Evolutionary conservation across 2,113 vertebrate genomes (phyloP), one percentile per base, ranked within the genome.

Genomic region (Lota lota): DNA sequence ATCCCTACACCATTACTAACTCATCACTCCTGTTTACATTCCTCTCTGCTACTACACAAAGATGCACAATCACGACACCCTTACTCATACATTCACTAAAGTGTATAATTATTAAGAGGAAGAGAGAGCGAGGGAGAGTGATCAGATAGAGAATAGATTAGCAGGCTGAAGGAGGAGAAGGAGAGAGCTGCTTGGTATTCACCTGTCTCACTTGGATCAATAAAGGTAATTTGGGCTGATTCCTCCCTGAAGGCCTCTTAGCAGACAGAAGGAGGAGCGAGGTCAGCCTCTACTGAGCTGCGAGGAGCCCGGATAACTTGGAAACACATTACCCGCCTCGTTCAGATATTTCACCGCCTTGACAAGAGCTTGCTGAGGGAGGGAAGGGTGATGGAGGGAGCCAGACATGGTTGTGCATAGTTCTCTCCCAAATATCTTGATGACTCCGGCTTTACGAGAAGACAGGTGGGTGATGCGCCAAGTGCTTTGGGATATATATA

Each of bases 181-280:
- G 78, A 77, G 80, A 77, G 80, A 67, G 79, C 88, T 90, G 85
- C 72, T 90, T 89, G 83, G 68, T 91, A 92, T 92, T 91, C 90
- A 93, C 88, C 93, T 87, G 92, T 82, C 85, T 82, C 83, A 85
- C 87, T 47, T 81, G 91, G 88, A 92, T 93, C 89, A 93, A 87
- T 89, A 70, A 89, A 85, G 79, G 87, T 90, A 90, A 91, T 90
- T 90, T 90, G 90, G 82, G 86, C 74, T 91, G 91, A 88, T 89
- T 92, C 87, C 81, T 87, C 81, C 81, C 85, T 79, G 85, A 88
- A 86, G 85, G 70, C 83, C 87, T 89, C 89, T 89, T 89, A 90
- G 89, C 88, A 85, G 89, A 89, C 83, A 73, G 84, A 81, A 84
- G 78, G 85, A 14, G 85, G 87, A 84, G 83, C 76, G 72, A 80